These are phyloP conservation scores for Halocaridina rubra DNA, from an alignment of 2,888 invertebrate genomes.

Conservation along the genomic window DNA sequence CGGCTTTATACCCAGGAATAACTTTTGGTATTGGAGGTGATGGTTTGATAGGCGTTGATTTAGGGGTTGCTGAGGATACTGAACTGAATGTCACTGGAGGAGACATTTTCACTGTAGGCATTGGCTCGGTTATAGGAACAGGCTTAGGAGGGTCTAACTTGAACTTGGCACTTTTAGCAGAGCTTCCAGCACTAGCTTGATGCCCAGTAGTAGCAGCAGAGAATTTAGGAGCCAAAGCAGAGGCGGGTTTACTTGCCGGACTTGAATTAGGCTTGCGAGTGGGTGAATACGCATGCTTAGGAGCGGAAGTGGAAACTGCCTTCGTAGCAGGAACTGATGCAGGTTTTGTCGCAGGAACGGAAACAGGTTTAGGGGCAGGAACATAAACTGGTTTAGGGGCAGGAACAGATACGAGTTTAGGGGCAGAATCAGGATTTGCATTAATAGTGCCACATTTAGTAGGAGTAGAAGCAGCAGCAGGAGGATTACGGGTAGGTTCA, in stretches of 20 bases:
- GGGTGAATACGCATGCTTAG: too few species aligned
- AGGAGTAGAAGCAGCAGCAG: background rate
- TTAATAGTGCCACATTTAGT: background rate
- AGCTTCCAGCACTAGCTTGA: too few species aligned
- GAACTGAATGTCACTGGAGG: background rate
- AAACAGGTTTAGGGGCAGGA: constrained; percentile 29
- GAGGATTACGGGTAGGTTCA: constrained; percentile 18
- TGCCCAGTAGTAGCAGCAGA: too few species aligned
- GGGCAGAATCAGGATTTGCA: background rate
- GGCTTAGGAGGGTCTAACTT: constrained; percentile 47
- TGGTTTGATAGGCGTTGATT: constrained; percentile 17
- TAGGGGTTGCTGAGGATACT: background rate
- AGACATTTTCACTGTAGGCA: constrained; percentile 17
- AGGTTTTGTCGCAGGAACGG: constrained; percentile 1
- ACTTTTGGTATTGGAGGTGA: constrained; percentile 18
- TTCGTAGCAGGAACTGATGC: too few species aligned
- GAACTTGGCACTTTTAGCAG: constrained; percentile 5
- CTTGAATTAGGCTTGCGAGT: too few species aligned
- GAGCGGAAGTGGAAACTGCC: too few species aligned
- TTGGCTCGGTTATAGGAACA: constrained; percentile 31
- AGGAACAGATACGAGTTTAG: constrained; percentile 1
- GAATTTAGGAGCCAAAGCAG: too few species aligned
- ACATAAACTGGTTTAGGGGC: constrained; percentile 6
- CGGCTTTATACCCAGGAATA: constrained; percentile 50
- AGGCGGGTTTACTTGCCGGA: too few species aligned